Evolutionary conservation across 2,888 invertebrate species (phyloP).

Genomic region (Netelia fuscicornis): DNA sequence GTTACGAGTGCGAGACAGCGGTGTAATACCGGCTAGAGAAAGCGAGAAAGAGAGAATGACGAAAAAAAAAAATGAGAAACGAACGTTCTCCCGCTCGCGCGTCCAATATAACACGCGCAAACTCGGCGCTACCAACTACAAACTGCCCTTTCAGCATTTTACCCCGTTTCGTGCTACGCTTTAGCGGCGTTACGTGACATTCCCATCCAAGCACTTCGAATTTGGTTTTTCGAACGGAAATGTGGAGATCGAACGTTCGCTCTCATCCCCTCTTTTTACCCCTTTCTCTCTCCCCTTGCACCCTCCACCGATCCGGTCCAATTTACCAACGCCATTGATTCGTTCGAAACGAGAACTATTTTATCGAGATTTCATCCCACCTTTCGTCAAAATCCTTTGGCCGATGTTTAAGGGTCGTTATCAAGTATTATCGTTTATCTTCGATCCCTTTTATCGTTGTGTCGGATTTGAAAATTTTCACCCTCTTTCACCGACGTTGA

Average conservation of each 20-base stretch:
- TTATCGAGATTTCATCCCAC: no score
- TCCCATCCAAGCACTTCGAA: constrained; percentile 46
- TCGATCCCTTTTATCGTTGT: no score
- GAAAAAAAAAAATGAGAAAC: constrained; percentile 11
- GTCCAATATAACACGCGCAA: constrained; percentile 48
- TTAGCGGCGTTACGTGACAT: constrained; percentile 25
- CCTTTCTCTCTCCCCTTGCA: no score
- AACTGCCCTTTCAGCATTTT: constrained; percentile 65
- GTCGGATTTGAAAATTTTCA: no score
- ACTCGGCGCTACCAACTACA: constrained; percentile 40
- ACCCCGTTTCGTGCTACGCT: constrained; percentile 9
- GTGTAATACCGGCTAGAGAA: constrained; percentile 44
- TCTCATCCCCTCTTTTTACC: background rate
- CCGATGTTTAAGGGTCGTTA: no score
- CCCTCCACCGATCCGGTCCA: background rate
- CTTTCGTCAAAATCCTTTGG: no score
- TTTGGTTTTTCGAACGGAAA: constrained; percentile 8
- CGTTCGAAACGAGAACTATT: no score
- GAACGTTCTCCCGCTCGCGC: constrained; percentile 47
- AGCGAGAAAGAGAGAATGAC: constrained; percentile 34
- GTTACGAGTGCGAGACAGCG: constrained; percentile 43
- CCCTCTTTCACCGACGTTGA: background rate
- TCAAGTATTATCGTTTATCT: no score
- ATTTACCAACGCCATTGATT: no score
- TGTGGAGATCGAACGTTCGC: background rate